Conservation (phyloP, 2,797 vertebrate species). For the Sebastiscus tertius region DNA sequence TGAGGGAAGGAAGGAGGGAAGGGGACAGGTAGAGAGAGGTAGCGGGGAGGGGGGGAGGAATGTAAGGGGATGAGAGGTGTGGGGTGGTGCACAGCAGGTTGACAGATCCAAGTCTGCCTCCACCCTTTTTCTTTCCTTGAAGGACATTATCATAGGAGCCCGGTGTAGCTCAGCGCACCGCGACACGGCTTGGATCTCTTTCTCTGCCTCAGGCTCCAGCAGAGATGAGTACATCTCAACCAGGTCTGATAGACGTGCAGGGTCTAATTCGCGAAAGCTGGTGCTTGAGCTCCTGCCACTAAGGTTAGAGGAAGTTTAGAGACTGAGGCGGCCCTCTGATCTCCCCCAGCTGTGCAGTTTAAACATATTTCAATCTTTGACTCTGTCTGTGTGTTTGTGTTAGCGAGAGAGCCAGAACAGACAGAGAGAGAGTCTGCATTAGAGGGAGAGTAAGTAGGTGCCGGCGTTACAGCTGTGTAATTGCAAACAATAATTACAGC, state of each 20-base stretch:
- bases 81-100: conserved; percentile 32
- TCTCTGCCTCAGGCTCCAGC: conserved; percentile 51
- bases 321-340: conserved; percentile 26
- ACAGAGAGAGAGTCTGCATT: background rate
- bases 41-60: background rate
- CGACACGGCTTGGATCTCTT: conserved; percentile 44
- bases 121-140: conserved; percentile 40
- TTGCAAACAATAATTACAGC: conserved; percentile 17
- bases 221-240: conserved; percentile 56
- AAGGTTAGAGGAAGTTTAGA: conserved; percentile 27
- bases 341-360: conserved; percentile 19
- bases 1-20: background rate
- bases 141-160: conserved; percentile 56
- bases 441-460: background rate
- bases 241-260: conserved; percentile 42
- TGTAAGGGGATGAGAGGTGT: conserved; percentile 21
- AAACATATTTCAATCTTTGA: conserved; percentile 16
- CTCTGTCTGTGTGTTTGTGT: background rate
- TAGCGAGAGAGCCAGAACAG: background rate
- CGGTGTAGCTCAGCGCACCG: conserved; percentile 35
- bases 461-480: background rate
- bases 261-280: conserved; percentile 26
- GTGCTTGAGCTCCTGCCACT: conserved; percentile 21
- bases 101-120: conserved; percentile 45
- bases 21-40: conserved; percentile 29